phyloP scores from a whole-genome alignment of 2,113 vertebrate genomes.

The Macrotus californicus region DNA sequence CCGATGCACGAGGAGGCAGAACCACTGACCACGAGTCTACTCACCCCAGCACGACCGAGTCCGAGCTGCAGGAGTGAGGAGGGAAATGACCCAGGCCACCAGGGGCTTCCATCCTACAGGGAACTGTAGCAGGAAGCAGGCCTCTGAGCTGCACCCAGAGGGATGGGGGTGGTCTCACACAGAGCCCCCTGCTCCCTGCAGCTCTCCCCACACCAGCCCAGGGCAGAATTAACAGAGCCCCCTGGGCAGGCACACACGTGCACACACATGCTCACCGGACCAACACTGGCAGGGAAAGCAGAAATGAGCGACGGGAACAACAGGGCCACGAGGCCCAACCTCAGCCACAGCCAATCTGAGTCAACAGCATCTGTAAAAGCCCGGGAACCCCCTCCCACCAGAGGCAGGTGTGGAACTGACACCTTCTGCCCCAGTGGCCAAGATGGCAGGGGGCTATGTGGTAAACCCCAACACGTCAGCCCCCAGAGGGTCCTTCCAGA shows the following conservation, averaged over 20 bases:
- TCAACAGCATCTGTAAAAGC: background rate
- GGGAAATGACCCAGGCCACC: background rate
- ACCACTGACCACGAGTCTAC: accelerated
- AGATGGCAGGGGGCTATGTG: accelerated
- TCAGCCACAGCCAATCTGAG: background rate
- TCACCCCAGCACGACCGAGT: no score
- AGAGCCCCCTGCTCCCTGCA: background rate
- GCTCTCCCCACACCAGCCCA: background rate
- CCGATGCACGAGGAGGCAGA: background rate
- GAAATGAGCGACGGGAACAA: background rate
- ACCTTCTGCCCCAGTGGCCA: background rate
- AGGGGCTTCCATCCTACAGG: background rate
- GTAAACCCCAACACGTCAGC: accelerated
- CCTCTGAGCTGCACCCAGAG: background rate
- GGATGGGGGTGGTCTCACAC: background rate
- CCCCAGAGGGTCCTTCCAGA: background rate
- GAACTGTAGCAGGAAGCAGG: background rate
- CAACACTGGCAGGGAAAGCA: background rate
- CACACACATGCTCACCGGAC: background rate
- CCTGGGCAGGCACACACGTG: background rate
- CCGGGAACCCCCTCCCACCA: accelerated
- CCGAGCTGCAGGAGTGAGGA: background rate
- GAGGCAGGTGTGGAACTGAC: background rate
- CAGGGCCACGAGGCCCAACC: background rate
- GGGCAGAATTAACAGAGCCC: no score